A percentile compares a stretch with the other conserved stretches of the same genome.
Evolutionary conservation across 1,140 invertebrate species (phyloP).

Genomic region (Heliconius congener): DNA sequence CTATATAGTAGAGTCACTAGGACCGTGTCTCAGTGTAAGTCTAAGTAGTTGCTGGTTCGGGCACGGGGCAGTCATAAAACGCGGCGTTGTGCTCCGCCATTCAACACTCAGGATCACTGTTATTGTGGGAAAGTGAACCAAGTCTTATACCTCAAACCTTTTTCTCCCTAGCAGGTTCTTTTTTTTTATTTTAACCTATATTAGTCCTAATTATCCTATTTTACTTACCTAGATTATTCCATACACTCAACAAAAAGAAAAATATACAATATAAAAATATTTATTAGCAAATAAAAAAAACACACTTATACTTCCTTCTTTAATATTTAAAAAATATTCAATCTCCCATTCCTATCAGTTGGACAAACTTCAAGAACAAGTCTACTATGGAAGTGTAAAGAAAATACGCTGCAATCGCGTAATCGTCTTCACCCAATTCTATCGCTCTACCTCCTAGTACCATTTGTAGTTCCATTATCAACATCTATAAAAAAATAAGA

Average conservation of each 20-base stretch:
- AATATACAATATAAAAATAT: not conserved
- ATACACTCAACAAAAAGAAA: not conserved
- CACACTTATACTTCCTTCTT: not conserved
- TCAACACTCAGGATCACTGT: too few relatives aligned
- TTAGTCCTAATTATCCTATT: too few relatives aligned
- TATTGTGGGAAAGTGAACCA: too few relatives aligned
- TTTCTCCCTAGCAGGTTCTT: too few relatives aligned
- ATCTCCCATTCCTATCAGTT: conserved; percentile 45
- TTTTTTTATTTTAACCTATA: too few relatives aligned
- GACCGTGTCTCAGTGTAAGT: too few relatives aligned
- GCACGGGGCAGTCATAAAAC: too few relatives aligned
- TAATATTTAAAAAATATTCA: conserved; percentile 7
- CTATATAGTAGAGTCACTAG: too few relatives aligned
- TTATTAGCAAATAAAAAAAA: not conserved
- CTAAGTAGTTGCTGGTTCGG: too few relatives aligned
- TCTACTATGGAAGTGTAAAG: conserved; percentile 52
- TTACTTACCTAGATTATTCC: too few relatives aligned
- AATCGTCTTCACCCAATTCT: conserved; percentile 50
- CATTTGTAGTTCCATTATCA: conserved; percentile 57
- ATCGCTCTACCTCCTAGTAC: conserved; percentile 51
- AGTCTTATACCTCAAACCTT: too few relatives aligned
- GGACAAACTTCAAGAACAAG: conserved; percentile 49
- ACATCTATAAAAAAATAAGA: conserved; percentile 40
- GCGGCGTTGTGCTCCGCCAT: too few relatives aligned
- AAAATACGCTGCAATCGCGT: conserved; percentile 48